Percentiles rank a stretch among this genome's conserved stretches.
phyloP scores from a whole-genome alignment of 2,113 vertebrate species.

The Sprattus sprattus region DNA sequence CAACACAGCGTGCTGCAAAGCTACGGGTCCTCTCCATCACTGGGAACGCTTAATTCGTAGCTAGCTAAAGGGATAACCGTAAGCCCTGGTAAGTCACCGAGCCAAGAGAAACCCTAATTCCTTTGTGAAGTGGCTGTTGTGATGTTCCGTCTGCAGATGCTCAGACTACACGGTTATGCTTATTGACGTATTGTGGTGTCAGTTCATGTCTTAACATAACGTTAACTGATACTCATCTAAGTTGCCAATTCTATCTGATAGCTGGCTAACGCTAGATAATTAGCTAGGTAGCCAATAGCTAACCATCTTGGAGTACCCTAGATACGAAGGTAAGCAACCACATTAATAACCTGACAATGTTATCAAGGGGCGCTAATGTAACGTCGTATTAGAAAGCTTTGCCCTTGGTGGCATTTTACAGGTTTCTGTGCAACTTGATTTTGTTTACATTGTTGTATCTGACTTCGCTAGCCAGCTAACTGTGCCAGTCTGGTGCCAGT shows the following conservation, averaged over 20 bases:
- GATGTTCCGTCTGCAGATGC: background rate
- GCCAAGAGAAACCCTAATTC: background rate
- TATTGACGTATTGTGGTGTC: background rate
- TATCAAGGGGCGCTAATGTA: background rate
- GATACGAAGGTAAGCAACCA: background rate
- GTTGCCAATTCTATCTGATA: background rate
- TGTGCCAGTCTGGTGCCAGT: background rate
- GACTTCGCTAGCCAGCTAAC: conserved; percentile 42
- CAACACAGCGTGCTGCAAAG: conserved; percentile 27
- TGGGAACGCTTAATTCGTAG: background rate
- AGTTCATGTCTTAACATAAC: background rate
- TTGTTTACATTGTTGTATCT: background rate
- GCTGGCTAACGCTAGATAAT: background rate
- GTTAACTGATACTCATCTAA: background rate
- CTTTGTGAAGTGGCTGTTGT: background rate
- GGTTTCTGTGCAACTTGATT: background rate
- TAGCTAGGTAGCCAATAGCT: background rate
- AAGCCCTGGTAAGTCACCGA: background rate
- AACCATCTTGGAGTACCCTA: background rate
- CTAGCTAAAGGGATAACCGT: background rate
- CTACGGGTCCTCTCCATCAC: conserved; percentile 39
- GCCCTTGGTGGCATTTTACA: background rate
- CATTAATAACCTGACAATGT: background rate
- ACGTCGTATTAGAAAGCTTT: background rate
- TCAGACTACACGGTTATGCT: background rate